Conservation (phyloP, 1,140 invertebrate genomes). For the Solenopsis invicta region DNA sequence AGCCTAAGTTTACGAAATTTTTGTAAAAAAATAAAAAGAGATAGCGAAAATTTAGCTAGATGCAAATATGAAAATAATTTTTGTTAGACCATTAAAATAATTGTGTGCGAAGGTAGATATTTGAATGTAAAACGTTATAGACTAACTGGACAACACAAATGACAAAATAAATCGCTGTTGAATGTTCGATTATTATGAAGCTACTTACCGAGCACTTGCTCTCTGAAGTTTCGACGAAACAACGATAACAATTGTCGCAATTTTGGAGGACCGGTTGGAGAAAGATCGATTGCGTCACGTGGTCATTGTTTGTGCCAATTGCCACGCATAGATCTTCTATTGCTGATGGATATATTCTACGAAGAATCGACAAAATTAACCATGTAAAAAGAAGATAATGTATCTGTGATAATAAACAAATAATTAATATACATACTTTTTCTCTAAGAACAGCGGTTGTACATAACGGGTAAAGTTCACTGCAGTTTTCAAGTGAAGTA, state of each 20-base stretch:
- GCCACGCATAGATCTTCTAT: conserved; percentile 87
- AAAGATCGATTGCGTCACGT: conserved; percentile 83
- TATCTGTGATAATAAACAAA: neutral
- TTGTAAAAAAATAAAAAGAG: too few relatives aligned
- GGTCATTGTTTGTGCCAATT: conserved; percentile 84
- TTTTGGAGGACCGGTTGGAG: conserved; percentile 85
- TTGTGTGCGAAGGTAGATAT: too few relatives aligned
- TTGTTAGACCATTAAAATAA: too few relatives aligned
- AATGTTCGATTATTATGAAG: neutral
- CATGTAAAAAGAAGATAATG: neutral
- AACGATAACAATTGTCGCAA: conserved; percentile 87
- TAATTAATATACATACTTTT: conserved; percentile 73
- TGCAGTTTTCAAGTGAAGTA: conserved; percentile 88
- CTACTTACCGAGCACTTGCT: conserved; percentile 83
- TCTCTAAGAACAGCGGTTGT: conserved; percentile 87
- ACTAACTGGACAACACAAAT: too few relatives aligned
- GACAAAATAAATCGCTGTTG: too few relatives aligned
- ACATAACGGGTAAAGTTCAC: conserved; percentile 89
- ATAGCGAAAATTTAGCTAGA: too few relatives aligned
- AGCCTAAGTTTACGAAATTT: too few relatives aligned
- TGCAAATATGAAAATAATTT: too few relatives aligned
- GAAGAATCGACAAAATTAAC: neutral
- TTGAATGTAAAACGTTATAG: too few relatives aligned
- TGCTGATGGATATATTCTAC: conserved; percentile 81
- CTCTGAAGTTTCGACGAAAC: conserved; percentile 84